A percentile compares a stretch with the other conserved stretches of the same genome.
These are phyloP conservation scores for Spea hammondii DNA, from an alignment of 2,797 vertebrate genomes.

Conservation along the genomic window DNA sequence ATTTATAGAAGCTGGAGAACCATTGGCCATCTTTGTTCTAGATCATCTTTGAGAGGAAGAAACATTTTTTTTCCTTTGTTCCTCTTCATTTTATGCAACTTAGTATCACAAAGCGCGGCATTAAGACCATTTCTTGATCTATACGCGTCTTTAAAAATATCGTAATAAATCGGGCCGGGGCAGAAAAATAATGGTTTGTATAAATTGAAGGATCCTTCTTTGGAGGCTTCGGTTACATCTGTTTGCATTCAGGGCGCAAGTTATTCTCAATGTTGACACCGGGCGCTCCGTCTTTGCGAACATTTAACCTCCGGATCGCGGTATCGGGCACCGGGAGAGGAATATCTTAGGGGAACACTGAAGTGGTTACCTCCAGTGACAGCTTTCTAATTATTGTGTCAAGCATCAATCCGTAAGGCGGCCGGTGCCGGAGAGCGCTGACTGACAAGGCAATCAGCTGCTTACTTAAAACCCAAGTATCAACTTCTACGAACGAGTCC, in stretches of 20 bases:
- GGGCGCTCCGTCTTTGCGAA: slow-evolving; percentile 76
- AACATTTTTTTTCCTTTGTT: no score
- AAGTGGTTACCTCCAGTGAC: slow-evolving; percentile 89
- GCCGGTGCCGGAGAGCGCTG: slow-evolving; percentile 77
- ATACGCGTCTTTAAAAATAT: no score
- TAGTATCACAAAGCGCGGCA: no score
- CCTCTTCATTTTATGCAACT: no score
- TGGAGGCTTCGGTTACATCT: slow-evolving; percentile 56
- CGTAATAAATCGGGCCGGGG: neutral
- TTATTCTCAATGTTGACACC: slow-evolving; percentile 66
- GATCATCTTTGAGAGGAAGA: no score
- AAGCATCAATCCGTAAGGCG: slow-evolving; percentile 92
- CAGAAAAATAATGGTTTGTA: neutral
- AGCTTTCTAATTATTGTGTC: slow-evolving; percentile 99
- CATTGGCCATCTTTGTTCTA: no score
- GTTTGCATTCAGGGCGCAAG: slow-evolving; percentile 56
- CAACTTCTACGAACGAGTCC: slow-evolving; percentile 45
- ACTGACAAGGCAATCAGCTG: slow-evolving; percentile 95
- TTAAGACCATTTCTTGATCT: no score
- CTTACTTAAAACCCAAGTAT: slow-evolving; percentile 70
- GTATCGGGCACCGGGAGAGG: slow-evolving; percentile 61
- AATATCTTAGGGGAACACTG: slow-evolving; percentile 79
- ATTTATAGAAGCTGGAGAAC: no score
- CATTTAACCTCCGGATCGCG: slow-evolving; percentile 71
- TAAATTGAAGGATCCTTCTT: slow-evolving; percentile 41